Evolutionary conservation across 2,888 invertebrate species (phyloP).

Genomic region (Herminia tarsipennalis): DNA sequence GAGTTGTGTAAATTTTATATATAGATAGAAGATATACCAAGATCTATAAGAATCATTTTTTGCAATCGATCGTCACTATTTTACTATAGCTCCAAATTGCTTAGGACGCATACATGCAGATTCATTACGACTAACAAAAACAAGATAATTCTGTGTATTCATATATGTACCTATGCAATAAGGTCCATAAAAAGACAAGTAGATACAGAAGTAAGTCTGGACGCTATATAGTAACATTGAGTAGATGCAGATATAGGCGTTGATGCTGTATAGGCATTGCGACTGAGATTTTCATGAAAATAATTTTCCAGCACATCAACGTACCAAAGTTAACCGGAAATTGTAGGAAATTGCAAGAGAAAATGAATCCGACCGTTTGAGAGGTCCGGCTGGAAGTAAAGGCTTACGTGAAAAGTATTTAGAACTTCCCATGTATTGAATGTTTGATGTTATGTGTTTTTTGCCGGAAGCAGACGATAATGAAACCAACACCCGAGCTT

Average conservation of each 20-base stretch:
- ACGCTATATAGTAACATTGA: too few species aligned
- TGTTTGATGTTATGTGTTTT: constrained; percentile 3
- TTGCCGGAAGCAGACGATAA: background rate
- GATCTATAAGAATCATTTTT: too few species aligned
- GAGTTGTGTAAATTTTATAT: too few species aligned
- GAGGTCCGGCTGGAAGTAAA: constrained; percentile 62
- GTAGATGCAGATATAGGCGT: background rate
- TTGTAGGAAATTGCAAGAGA: constrained; percentile 85
- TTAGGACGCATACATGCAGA: too few species aligned
- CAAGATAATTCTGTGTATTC: too few species aligned
- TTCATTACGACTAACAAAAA: too few species aligned
- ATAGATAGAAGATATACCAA: too few species aligned
- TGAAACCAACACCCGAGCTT: background rate
- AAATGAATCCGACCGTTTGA: constrained; percentile 81
- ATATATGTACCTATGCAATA: too few species aligned
- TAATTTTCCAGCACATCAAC: constrained; percentile 76
- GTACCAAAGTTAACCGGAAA: constrained; percentile 80
- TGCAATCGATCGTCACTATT: too few species aligned
- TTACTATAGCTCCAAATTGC: too few species aligned
- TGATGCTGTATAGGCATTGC: constrained; percentile 20
- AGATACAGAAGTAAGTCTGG: too few species aligned
- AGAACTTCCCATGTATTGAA: constrained; percentile 36
- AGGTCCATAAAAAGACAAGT: too few species aligned
- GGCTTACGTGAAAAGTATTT: constrained; percentile 42
- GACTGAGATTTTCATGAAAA: constrained; percentile 57